Conservation (phyloP, 2,888 invertebrate species). For the Morpho achilles region DNA sequence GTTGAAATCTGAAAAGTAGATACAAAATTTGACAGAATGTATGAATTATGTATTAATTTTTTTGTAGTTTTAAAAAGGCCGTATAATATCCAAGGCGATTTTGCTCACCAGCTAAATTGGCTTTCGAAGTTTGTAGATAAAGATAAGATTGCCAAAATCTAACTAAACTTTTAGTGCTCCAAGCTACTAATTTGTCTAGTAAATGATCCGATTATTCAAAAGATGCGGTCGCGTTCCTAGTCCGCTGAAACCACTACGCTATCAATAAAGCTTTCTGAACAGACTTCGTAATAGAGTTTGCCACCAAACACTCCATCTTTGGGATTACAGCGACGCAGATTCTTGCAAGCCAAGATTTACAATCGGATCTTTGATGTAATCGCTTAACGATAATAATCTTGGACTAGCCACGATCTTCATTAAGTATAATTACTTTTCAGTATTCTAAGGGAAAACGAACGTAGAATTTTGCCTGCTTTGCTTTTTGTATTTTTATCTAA, state of each 20-base stretch:
- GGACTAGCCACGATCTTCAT: neutral
- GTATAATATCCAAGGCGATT: no score
- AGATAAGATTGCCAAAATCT: neutral
- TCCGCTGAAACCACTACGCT: conserved; percentile 28
- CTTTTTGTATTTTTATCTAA: no score
- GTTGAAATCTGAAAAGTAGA: no score
- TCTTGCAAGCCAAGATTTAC: conserved; percentile 53
- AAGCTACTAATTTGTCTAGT: conserved; percentile 23
- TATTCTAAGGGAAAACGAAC: no score
- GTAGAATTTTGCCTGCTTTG: no score
- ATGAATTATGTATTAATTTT: no score
- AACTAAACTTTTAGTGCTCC: conserved; percentile 7
- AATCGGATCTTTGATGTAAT: conserved; percentile 64
- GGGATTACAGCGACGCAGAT: conserved; percentile 49
- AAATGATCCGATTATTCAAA: conserved; percentile 23
- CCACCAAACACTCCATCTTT: conserved; percentile 58
- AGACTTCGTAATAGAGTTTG: conserved; percentile 34
- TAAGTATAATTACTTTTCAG: neutral
- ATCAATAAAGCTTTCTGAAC: conserved; percentile 37
- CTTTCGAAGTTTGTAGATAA: no score
- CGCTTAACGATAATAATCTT: conserved; percentile 50
- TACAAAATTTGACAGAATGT: no score
- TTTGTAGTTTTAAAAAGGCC: no score
- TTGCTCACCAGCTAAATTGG: no score
- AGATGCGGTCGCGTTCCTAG: conserved; percentile 24